These are phyloP conservation scores for Pimephales promelas DNA, from an alignment of 2,113 vertebrate genomes.

Conservation along the genomic window DNA sequence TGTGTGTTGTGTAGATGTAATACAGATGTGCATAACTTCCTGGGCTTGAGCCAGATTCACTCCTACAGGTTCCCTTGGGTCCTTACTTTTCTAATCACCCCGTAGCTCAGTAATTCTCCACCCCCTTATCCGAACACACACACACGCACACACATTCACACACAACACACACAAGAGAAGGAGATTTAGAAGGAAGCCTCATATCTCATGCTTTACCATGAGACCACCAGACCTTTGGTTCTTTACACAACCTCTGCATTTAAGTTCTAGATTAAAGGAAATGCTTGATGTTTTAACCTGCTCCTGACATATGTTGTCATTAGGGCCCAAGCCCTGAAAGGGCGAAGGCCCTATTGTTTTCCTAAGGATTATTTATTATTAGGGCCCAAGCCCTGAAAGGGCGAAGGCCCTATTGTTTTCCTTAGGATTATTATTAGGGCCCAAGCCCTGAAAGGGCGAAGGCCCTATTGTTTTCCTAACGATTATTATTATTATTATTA, in stretches of 20 bases:
- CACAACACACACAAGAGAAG: constrained; percentile 37
- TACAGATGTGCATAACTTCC: constrained; percentile 57
- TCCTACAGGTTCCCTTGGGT: constrained; percentile 36
- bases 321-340: no score
- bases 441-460: no score
- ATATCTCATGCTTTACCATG: constrained; percentile 54
- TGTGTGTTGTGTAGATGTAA: constrained; percentile 46
- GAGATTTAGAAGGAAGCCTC: constrained; percentile 54
- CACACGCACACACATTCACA: constrained; percentile 30
- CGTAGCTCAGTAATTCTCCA: constrained; percentile 26
- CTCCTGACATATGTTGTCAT: not conserved
- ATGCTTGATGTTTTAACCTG: not conserved
- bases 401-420: no score
- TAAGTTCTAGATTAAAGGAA: constrained; percentile 39
- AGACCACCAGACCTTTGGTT: constrained; percentile 46
- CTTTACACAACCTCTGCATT: constrained; percentile 49
- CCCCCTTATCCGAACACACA: constrained; percentile 20
- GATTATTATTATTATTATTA: no score
- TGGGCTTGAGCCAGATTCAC: constrained; percentile 43
- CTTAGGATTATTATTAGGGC: no score
- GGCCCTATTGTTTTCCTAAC: no score
- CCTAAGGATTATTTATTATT: no score
- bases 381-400: no score
- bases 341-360: no score
- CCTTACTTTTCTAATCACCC: constrained; percentile 36